These are phyloP conservation scores for Alces alces DNA, from an alignment of 2,113 vertebrate species.

Conservation along the genomic window DNA sequence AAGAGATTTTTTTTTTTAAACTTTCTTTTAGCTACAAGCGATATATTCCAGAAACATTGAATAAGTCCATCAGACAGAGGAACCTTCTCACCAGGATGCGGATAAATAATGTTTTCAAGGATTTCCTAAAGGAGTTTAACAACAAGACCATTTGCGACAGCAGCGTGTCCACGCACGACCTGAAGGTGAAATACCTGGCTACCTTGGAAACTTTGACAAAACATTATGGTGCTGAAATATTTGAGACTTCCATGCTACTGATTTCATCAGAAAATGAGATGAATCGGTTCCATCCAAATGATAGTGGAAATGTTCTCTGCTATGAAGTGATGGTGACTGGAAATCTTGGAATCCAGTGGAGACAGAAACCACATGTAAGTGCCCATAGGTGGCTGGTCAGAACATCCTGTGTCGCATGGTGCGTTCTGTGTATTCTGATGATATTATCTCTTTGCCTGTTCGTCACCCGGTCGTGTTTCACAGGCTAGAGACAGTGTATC, in stretches of 20 bases:
- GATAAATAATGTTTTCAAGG: constrained; percentile 97
- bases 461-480: rapidly evolving
- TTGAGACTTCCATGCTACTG: constrained; percentile 81
- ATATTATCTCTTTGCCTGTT: background rate
- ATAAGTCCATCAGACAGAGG: constrained; percentile 92
- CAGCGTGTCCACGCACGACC: constrained; percentile 90
- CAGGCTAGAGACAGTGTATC: background rate
- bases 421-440: background rate
- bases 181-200: constrained; percentile 97
- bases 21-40: constrained; percentile 88
- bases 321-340: constrained; percentile 91
- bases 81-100: constrained; percentile 94
- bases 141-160: constrained; percentile 92
- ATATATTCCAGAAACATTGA: constrained; percentile 93
- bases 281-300: constrained; percentile 54
- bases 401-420: rapidly evolving
- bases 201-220: constrained; percentile 94
- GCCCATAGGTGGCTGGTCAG: background rate
- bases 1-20: background rate
- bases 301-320: constrained; percentile 46
- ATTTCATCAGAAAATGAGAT: constrained; percentile 89
- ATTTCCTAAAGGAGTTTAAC: constrained; percentile 97
- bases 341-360: constrained; percentile 92
- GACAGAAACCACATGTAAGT: constrained; percentile 87
- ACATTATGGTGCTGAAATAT: constrained; percentile 88